A percentile compares a stretch with the other conserved stretches of the same genome.
phyloP scores from a whole-genome alignment of 2,888 invertebrate genomes.

The Agrochola macilenta region DNA sequence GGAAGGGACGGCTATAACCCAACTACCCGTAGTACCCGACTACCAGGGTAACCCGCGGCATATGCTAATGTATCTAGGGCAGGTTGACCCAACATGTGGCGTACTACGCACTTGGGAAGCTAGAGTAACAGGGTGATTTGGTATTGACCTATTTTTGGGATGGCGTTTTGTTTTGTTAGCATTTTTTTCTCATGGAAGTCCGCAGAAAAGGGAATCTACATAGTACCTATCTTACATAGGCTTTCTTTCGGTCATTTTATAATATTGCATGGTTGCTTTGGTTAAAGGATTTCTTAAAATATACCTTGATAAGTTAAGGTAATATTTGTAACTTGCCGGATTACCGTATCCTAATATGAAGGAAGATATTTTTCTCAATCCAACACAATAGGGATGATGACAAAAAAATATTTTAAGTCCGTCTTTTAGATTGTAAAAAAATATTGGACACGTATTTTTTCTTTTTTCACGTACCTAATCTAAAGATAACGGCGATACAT shows the following conservation, averaged over 20 bases:
- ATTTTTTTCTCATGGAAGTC: slow-evolving; percentile 21
- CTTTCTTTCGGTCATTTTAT: not conserved
- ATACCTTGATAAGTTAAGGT: not conserved
- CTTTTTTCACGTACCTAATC: no score
- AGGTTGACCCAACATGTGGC: slow-evolving; percentile 49
- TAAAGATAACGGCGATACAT: no score
- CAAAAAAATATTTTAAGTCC: no score
- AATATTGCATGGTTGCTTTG: not conserved
- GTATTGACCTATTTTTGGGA: slow-evolving; percentile 38
- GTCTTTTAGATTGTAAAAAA: no score
- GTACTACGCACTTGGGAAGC: slow-evolving; percentile 36
- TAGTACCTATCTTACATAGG: not conserved
- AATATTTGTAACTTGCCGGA: not conserved
- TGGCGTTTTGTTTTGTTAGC: slow-evolving; percentile 19
- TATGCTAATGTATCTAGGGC: slow-evolving; percentile 57
- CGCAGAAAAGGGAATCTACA: not conserved
- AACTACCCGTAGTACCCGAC: slow-evolving; percentile 20
- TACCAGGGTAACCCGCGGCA: slow-evolving; percentile 28
- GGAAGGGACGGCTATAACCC: slow-evolving; percentile 53
- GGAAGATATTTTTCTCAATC: not conserved
- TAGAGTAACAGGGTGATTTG: slow-evolving; percentile 16
- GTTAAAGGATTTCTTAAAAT: not conserved
- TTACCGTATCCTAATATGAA: not conserved
- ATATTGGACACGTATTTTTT: no score
- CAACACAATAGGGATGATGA: no score